Evolutionary conservation across 1,140 invertebrate genomes (phyloP), one percentile per base, ranked within the genome.

Genomic region (Thaumetopoea pityocampa): DNA sequence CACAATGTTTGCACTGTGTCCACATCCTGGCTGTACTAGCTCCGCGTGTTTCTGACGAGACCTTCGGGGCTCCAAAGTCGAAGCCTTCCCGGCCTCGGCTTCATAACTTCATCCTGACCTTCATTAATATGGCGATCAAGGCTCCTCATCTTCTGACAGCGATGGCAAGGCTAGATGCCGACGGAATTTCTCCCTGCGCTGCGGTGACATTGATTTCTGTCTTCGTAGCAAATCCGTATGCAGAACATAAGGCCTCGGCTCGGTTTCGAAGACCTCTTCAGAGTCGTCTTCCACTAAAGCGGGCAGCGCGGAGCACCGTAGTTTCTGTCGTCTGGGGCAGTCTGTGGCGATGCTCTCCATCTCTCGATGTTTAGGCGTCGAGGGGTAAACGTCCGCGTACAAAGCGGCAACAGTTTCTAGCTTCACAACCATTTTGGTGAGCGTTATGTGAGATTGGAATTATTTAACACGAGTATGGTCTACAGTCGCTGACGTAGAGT

Each of bases 111-210:
- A 61, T 69, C 62, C 72, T n/a, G 61, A 49, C 37, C 34, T 32
- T 40, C 18, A 20, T 20, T 50, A 23, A 26, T 36, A 11, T 28
- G 29, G 8, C 18, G 52, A 57, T 83, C 79, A 83, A 63, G 79
- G 79, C 51, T 83, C 79, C 42, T 83, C 79, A 14, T 83, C 79
- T 38, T 83, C 79, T 5, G 79, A 83, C 1, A 83, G 62, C 8
- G 79, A 83, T 4, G 79, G 79, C 35, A 83, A 58, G 4, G 69
- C 79, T 4, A 83, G 52, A 16, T 67, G 64, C 6, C 77, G 68
- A 11, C 62, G 64, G 27, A 77, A 59, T 24, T 58, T 67, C 50
- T 77, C 67, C 5, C 76, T 54, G 1, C 74, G 54, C 28, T 68
- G 71, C 3, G 79, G 74, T 7, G 79, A 83, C 26, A 80, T 50